Base-by-base conservation (phyloP, 2,113 vertebrate genomes). In the Anhinga anhinga region DNA sequence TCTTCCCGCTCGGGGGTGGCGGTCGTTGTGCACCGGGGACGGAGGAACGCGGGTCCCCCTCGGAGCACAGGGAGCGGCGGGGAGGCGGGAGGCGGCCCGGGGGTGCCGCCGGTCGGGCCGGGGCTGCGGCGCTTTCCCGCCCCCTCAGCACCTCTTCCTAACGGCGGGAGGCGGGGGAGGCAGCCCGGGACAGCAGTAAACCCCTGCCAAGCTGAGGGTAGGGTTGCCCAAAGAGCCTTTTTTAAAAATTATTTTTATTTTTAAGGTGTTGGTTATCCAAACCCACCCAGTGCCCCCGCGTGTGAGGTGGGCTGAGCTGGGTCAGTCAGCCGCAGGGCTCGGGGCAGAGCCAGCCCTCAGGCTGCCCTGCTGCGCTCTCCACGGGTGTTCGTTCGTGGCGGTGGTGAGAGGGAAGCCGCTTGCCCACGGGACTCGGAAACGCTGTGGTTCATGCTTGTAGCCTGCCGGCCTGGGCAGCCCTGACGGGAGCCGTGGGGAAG, bases 341-440 rank as follows among this genome's bases (percentile, higher is more conserved):
- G 4, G 38, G 16, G 59, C 50, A 29, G 19, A 26, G 77, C 19
- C 53, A 0, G 15, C 36, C 30, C 71, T 18, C 50, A 5, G 6
- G 22, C 11, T 15, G 44, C 9, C n/a, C 91, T 29, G 7, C 5
- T 49, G 5, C 21, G 0, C n/a, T 5, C 0, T 9, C n/a, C 74
- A 1, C 11, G 5, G 56, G 27, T 4, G 50, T 3, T 1, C 4
- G 50, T 3, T 1, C 1, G 34, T 3, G 81, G 44, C 17, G 1
- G 2, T 4, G 50, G 2, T 1, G 40, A 66, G 47, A 15, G 63
- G 27, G 17, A 6, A 25, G 56, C 14, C 21, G 11, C 34, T 30
- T 8, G 53, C 42, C 55, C 22, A 0, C 1, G 7, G 49, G 25
- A 3, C 22, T 10, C 8, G 15, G 69, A 17, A 21, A 13, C 10